A percentile compares a stretch with the other conserved stretches of the same genome.
These are phyloP conservation scores for Hetaerina americana DNA, from an alignment of 1,140 invertebrate species.

Conservation along the genomic window DNA sequence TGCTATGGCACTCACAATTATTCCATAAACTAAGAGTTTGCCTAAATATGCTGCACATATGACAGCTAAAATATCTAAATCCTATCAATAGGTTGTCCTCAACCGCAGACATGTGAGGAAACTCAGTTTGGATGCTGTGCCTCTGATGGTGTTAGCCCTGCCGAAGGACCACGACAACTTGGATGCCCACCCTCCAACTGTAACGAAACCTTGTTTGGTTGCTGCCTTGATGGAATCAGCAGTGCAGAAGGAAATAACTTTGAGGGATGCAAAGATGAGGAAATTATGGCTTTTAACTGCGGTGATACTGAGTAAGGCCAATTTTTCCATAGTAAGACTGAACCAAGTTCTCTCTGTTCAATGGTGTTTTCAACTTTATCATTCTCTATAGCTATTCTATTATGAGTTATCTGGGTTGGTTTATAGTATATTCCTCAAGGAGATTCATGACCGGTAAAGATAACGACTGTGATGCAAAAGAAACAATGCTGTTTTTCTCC, in stretches of 20 bases:
- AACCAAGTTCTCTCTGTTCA: background rate
- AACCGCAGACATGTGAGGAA: constrained; percentile 59
- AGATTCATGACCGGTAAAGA: too few relatives aligned
- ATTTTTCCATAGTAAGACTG: background rate
- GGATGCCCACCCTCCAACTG: constrained; percentile 67
- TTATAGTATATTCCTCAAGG: too few relatives aligned
- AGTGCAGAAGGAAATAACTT: constrained; percentile 66
- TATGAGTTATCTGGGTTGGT: too few relatives aligned
- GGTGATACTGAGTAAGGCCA: constrained; percentile 42
- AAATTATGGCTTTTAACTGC: constrained; percentile 45
- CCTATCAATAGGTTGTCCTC: constrained; percentile 42
- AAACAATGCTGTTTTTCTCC: too few relatives aligned
- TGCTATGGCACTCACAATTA: too few relatives aligned
- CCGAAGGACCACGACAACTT: constrained; percentile 50
- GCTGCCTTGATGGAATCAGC: constrained; percentile 69
- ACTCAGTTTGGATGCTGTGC: constrained; percentile 74
- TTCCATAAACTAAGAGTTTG: too few relatives aligned
- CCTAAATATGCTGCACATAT: too few relatives aligned
- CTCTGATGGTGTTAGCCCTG: constrained; percentile 70
- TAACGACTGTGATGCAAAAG: too few relatives aligned
- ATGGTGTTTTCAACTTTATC: too few relatives aligned
- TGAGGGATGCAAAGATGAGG: constrained; percentile 55
- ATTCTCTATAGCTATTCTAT: too few relatives aligned
- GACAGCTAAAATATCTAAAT: too few relatives aligned
- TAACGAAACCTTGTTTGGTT: constrained; percentile 65